Evolutionary conservation across 1,140 invertebrate genomes (phyloP).

Genomic region (Procambarus virginalis): DNA sequence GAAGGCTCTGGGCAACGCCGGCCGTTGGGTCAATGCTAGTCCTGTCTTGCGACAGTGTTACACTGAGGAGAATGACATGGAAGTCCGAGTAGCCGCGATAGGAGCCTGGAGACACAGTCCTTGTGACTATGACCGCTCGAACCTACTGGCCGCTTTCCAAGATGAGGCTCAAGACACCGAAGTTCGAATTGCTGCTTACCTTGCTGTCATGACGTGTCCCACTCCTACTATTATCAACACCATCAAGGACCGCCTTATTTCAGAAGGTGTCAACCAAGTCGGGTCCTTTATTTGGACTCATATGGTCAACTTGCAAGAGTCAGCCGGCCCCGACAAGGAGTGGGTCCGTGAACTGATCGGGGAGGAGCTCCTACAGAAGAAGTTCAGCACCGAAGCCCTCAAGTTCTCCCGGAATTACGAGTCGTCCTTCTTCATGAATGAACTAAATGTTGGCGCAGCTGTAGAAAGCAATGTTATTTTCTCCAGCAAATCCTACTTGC

Average conservation of each 20-base stretch:
- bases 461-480: slow-evolving; percentile 87
- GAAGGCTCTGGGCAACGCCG: slow-evolving; percentile 88
- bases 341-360: slow-evolving; percentile 82
- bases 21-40: slow-evolving; percentile 79
- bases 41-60: slow-evolving; percentile 81
- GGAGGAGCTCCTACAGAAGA: slow-evolving; percentile 80
- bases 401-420: slow-evolving; percentile 89
- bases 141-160: slow-evolving; percentile 79
- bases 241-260: slow-evolving; percentile 83
- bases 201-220: slow-evolving; percentile 86
- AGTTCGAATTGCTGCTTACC: slow-evolving; percentile 89
- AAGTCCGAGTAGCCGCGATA: slow-evolving; percentile 86
- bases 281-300: slow-evolving; percentile 90
- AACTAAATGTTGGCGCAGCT: slow-evolving; percentile 82
- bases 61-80: slow-evolving; percentile 80
- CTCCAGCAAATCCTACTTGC: slow-evolving; percentile 90
- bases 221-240: slow-evolving; percentile 80
- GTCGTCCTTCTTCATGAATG: slow-evolving; percentile 82
- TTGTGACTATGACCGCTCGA: slow-evolving; percentile 78
- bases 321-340: slow-evolving; percentile 83
- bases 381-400: slow-evolving; percentile 85
- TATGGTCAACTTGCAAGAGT: slow-evolving; percentile 84
- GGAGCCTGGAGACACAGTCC: slow-evolving; percentile 83
- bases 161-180: slow-evolving; percentile 87
- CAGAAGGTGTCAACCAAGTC: slow-evolving; percentile 81